Conservation (phyloP, 2,797 vertebrate genomes). For the Dendrocincla tyrannina region DNA sequence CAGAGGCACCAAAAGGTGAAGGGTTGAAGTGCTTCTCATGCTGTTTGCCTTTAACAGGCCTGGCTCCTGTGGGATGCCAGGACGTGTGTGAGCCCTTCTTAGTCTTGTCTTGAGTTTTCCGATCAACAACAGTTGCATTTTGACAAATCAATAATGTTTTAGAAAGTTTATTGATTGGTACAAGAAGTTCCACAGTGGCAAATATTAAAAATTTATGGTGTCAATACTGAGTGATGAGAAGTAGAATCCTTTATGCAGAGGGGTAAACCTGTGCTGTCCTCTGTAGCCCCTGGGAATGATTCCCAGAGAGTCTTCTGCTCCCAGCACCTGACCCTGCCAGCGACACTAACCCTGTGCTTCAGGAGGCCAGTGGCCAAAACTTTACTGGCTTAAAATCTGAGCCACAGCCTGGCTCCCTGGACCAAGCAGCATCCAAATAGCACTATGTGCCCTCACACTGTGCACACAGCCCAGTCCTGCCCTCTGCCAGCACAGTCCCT, state of each 20-base stretch:
- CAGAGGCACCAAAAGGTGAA: background rate
- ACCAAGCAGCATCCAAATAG: background rate
- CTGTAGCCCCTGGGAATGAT: background rate
- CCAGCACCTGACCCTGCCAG: background rate
- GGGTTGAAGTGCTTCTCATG: background rate
- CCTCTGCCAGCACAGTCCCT: background rate
- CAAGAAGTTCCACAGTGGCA: background rate
- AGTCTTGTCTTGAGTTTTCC: background rate
- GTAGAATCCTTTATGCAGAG: background rate
- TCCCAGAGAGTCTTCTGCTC: background rate
- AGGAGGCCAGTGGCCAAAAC: background rate
- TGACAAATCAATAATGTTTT: background rate
- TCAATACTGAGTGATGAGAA: background rate
- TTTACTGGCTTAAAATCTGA: background rate
- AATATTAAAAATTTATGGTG: background rate
- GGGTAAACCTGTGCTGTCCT: background rate
- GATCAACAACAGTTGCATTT: background rate
- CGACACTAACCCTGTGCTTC: background rate
- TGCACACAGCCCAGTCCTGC: background rate
- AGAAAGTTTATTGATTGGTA: fast-evolving
- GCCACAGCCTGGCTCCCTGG: background rate
- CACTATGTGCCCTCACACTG: background rate
- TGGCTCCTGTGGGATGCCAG: background rate
- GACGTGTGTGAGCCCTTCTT: background rate
- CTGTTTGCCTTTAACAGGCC: background rate